These are phyloP conservation scores for Crossaster papposus DNA, from an alignment of 53 echinoderm and acorn worm genomes.

Conservation along the genomic window DNA sequence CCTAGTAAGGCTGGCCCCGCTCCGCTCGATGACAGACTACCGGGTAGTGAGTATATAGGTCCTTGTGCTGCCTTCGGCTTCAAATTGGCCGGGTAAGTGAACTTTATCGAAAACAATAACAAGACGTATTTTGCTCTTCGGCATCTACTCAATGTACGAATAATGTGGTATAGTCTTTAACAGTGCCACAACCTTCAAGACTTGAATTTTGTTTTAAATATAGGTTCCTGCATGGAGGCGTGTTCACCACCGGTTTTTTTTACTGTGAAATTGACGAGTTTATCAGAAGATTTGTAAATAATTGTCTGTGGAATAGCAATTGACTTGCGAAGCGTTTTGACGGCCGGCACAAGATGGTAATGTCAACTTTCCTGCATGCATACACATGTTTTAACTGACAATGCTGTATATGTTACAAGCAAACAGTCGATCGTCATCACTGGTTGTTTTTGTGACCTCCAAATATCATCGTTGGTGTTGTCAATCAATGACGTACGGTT, in stretches of 20 bases:
- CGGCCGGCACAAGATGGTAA: neutral
- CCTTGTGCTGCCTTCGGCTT: slow-evolving; percentile 23
- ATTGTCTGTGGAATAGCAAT: neutral
- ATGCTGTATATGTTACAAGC: neutral
- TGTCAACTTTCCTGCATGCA: neutral
- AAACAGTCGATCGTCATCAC: neutral
- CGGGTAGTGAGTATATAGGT: neutral
- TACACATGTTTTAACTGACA: neutral
- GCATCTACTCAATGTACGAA: neutral
- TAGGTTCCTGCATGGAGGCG: neutral
- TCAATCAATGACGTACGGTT: neutral
- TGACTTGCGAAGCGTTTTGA: neutral
- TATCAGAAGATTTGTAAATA: neutral
- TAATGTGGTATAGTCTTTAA: neutral
- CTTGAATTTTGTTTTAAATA: slow-evolving; percentile 4
- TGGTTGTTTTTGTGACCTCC: neutral
- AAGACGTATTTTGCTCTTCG: neutral
- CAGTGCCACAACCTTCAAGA: neutral
- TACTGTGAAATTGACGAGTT: neutral
- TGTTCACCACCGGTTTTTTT: neutral
- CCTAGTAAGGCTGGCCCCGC: slow-evolving; percentile 17
- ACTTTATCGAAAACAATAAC: slow-evolving; percentile 58
- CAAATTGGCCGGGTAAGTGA: slow-evolving; percentile 47
- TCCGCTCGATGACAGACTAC: slow-evolving; percentile 49
- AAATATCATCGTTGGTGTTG: neutral